Evolutionary conservation across 1,140 invertebrate species (phyloP).

Genomic region (Trachymyrmex cornetzi): DNA sequence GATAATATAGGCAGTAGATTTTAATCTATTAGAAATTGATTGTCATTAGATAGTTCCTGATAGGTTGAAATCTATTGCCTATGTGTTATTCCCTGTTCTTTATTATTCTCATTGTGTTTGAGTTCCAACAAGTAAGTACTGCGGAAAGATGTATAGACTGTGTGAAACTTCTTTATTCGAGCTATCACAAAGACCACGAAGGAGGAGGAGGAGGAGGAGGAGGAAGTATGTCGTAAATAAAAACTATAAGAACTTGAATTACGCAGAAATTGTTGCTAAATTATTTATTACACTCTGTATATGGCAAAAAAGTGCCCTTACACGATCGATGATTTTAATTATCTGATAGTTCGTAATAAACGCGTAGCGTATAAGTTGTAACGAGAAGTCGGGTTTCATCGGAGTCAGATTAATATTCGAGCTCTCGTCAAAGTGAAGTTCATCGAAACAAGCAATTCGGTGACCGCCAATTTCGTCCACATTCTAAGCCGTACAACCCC

Average conservation of each 20-base stretch:
- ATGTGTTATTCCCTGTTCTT: too few species aligned
- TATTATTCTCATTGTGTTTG: too few species aligned
- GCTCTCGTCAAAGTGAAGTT: slow-evolving; percentile 21
- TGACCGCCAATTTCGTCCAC: slow-evolving; percentile 51
- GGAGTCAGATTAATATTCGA: not conserved
- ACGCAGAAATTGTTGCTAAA: not conserved
- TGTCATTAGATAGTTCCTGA: too few species aligned
- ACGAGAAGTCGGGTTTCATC: not conserved
- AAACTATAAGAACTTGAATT: not conserved
- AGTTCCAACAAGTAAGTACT: too few species aligned
- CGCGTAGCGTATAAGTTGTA: not conserved
- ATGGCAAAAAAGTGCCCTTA: not conserved
- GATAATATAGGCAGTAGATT: too few species aligned
- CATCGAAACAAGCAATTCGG: slow-evolving; percentile 22
- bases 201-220: not conserved
- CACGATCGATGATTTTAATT: not conserved
- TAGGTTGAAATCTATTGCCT: too few species aligned
- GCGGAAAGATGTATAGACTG: not conserved
- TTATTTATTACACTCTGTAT: too few species aligned
- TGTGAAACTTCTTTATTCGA: not conserved
- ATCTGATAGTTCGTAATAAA: not conserved
- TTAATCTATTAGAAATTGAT: too few species aligned
- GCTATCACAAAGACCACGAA: not conserved
- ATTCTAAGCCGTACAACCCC: slow-evolving; percentile 27
- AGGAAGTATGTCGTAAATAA: not conserved